Evolutionary conservation across 2,888 invertebrate species (phyloP), one percentile per base, ranked within the genome.

Genomic region (Drosophila paramelanica): DNA sequence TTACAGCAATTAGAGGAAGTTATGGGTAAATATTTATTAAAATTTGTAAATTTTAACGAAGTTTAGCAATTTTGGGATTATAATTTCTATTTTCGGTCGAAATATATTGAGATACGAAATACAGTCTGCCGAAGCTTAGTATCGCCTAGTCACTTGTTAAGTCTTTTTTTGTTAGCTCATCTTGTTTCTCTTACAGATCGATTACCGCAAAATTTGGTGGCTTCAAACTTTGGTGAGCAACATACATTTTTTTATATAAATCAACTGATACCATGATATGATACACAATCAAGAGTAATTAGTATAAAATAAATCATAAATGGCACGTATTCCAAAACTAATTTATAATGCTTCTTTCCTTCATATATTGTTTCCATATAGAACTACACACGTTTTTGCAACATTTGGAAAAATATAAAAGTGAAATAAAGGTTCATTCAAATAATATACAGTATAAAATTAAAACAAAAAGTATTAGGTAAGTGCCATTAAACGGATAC

Each of bases 401-500:
- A n/a, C 20, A 59, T 36, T 46, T 80, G 42, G 13, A 33, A 23
- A 53, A 42, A 41, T 66, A 57, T 25, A 60, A 81, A 23, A 11
- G 27, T 0, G 65, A 70, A 60, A 70, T 81, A 0, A 65, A n/a
- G 3, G 51, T 55, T 20, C 25, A 10, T 2, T 27, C 68, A 4
- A 52, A 4, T 5, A 67, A 73, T 39, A 51, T 76, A 8, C 41
- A 56, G 7, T 55, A 62, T 49, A 8, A 6, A 23, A 43, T 52
- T 5, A 51, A 46, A 38, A 8, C 36, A 1, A 20, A 10, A n/a
- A 23, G 14, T 13, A 20, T 39, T 1, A 13, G 5, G 6, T 10
- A 31, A 14, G 14, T 31, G 20, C 57, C 74, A 0, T 52, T 23
- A 8, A 23, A 50, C 27, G 71, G 49, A 8, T 50, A 7, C 8